These are phyloP conservation scores for Sinocyclocheilus grahami DNA, from an alignment of 2,113 vertebrate species.

Conservation along the genomic window DNA sequence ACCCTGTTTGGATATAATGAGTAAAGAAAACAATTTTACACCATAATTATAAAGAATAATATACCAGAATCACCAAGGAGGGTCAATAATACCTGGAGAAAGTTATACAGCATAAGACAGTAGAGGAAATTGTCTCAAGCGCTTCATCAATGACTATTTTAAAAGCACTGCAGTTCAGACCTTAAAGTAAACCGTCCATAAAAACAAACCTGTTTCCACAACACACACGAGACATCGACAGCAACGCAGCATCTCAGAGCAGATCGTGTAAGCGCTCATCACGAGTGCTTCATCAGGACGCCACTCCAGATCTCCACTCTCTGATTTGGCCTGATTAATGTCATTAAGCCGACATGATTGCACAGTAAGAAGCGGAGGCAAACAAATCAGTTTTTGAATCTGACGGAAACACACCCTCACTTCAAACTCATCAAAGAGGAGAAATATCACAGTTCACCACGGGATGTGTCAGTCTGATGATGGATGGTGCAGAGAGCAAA, in stretches of 20 bases:
- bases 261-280: background rate
- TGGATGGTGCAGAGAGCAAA: background rate
- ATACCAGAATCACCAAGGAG: background rate
- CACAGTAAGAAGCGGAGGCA: slow-evolving; percentile 45
- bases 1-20: background rate
- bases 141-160: background rate
- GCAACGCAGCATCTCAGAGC: background rate
- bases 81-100: background rate
- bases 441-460: background rate
- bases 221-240: background rate
- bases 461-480: background rate
- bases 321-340: slow-evolving; percentile 69
- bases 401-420: background rate
- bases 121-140: background rate
- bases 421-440: slow-evolving; percentile 27
- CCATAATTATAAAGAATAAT: background rate
- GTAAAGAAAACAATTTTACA: background rate
- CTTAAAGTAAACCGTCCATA: background rate
- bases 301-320: slow-evolving; percentile 50
- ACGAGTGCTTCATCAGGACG: slow-evolving; percentile 23
- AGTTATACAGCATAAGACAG: background rate
- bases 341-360: slow-evolving; percentile 62
- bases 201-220: background rate
- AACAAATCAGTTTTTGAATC: background rate
- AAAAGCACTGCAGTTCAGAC: background rate